Evolutionary conservation across 92 coral and sea anemone species (phyloP).

Genomic region (Parazoanthus darwini): DNA sequence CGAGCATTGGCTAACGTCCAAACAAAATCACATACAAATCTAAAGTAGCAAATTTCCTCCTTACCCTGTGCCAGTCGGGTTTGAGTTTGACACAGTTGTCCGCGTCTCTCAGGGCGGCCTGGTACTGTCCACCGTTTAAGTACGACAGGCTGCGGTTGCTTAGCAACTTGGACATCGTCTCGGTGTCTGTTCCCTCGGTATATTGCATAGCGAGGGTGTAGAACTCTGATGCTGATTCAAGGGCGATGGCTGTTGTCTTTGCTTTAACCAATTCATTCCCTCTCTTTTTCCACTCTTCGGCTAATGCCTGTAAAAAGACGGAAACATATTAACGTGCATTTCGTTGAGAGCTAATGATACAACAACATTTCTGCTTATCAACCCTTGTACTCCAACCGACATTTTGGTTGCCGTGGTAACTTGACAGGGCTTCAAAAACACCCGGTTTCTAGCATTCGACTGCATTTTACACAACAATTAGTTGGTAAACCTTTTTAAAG

Average conservation of each 20-base stretch:
- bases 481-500: no score
- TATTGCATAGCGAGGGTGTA: conserved; percentile 28
- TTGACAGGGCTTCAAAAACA: no score
- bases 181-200: conserved; percentile 29
- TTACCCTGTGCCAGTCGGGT: conserved; percentile 37
- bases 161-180: conserved; percentile 24
- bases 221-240: conserved; percentile 16
- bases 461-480: no score
- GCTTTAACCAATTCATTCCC: conserved; percentile 28
- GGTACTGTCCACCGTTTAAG: neutral
- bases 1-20: neutral
- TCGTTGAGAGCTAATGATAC: no score
- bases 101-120: conserved; percentile 29
- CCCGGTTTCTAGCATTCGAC: no score
- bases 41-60: neutral
- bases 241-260: neutral
- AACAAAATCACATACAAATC: neutral
- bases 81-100: conserved; percentile 33
- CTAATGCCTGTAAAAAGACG: neutral
- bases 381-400: no score
- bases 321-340: no score
- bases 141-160: conserved; percentile 39
- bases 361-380: no score
- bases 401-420: no score
- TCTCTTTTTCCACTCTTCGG: conserved; percentile 32